phyloP scores from a whole-genome alignment of 2,113 vertebrate genomes.

The Nibea coibor region DNA sequence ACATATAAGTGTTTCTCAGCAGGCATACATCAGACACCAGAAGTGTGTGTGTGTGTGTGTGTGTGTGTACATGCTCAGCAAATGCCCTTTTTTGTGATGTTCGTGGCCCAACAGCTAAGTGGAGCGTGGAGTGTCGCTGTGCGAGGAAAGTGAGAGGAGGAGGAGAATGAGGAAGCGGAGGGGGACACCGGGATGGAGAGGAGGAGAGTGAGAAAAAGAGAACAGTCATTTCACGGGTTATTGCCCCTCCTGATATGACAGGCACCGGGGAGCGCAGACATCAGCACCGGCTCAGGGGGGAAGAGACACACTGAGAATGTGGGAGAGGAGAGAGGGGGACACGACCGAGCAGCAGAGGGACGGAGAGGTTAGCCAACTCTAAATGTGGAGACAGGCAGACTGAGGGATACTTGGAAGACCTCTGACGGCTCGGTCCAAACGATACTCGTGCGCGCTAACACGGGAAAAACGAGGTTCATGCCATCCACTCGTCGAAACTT shows the following conservation, averaged over 20 bases:
- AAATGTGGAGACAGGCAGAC: slow-evolving; percentile 29
- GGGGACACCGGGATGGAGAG: slow-evolving; percentile 51
- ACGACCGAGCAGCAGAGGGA: slow-evolving; percentile 29
- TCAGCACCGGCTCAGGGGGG: slow-evolving; percentile 46
- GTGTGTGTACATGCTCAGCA: slow-evolving; percentile 16
- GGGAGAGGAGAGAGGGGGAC: slow-evolving; percentile 36
- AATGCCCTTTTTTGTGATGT: slow-evolving; percentile 28
- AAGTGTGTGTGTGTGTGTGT: not conserved
- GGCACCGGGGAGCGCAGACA: slow-evolving; percentile 73
- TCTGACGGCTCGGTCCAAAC: slow-evolving; percentile 6
- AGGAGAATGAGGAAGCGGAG: slow-evolving; percentile 42
- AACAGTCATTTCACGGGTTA: slow-evolving; percentile 82
- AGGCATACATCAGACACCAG: not conserved
- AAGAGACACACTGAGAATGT: slow-evolving; percentile 26
- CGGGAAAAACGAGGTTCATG: not conserved
- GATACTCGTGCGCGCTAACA: not conserved
- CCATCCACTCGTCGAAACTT: not conserved
- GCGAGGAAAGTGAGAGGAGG: slow-evolving; percentile 46
- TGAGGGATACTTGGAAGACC: slow-evolving; percentile 19
- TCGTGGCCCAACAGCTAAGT: slow-evolving; percentile 52
- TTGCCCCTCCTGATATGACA: slow-evolving; percentile 78
- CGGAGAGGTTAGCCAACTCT: slow-evolving; percentile 27
- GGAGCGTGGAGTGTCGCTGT: slow-evolving; percentile 57
- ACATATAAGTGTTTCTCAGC: not conserved
- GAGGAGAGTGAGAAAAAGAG: slow-evolving; percentile 54